These are phyloP conservation scores for Sitta europaea DNA, from an alignment of 2,113 vertebrate genomes.

Conservation along the genomic window DNA sequence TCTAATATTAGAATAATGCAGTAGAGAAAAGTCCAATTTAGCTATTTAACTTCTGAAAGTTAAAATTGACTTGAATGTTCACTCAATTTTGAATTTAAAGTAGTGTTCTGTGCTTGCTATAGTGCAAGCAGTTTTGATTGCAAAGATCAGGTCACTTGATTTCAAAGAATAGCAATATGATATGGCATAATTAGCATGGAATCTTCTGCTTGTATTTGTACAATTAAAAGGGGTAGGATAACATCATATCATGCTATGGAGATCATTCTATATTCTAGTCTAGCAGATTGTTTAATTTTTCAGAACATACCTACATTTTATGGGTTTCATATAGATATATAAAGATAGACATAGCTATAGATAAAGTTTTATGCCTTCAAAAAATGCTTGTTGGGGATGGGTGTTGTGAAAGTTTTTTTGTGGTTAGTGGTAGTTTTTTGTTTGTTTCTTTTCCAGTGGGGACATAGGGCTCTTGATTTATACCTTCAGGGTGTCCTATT, in stretches of 20 bases:
- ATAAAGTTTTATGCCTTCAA: not conserved
- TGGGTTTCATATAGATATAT: not conserved
- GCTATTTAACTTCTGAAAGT: not conserved
- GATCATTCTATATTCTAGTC: not conserved
- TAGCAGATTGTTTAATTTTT: not conserved
- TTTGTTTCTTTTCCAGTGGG: not conserved
- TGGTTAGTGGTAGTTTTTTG: not conserved
- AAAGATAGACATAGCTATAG: not conserved
- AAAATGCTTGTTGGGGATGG: not conserved
- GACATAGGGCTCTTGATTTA: not conserved
- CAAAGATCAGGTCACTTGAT: not conserved
- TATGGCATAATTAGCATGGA: not conserved
- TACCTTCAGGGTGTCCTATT: not conserved
- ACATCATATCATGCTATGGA: not conserved
- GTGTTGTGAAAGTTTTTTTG: not conserved
- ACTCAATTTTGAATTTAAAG: not conserved
- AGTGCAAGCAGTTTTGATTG: not conserved
- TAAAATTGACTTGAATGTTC: not conserved
- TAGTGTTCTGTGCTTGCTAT: not conserved
- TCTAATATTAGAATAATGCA: not conserved
- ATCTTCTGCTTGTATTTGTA: not conserved
- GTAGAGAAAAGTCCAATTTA: not conserved
- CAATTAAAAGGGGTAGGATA: not conserved
- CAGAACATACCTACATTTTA: not conserved
- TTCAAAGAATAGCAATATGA: not conserved